Evolutionary conservation across 1,140 invertebrate species (phyloP), one percentile per base, ranked within the genome.

Genomic region (Micrasema minimum): DNA sequence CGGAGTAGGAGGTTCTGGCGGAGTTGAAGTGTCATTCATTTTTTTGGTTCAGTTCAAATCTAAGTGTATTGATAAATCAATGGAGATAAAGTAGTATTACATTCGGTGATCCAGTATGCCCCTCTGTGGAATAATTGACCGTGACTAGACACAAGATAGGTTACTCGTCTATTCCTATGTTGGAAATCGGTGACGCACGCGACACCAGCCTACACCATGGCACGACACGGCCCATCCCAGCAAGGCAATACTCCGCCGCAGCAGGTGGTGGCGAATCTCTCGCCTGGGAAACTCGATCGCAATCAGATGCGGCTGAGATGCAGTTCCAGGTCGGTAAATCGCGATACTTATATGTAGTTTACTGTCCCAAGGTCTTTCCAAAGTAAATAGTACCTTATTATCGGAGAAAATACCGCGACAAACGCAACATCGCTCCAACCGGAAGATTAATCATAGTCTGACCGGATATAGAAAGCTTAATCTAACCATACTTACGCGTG

Each of bases 371-470:
- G 26, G 26, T 7, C 26, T 31, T 31, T 7, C 26, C 26, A 2
- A 7, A 31, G 50, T 31, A 4, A 53, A n/a, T n/a, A 16, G 9
- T n/a, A 26, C 10, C n/a, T n/a, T n/a, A n/a, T n/a, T n/a, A n/a
- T 35, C 26, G 26, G 50, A 10, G 26, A 53, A 53, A 53, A 26
- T 22, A n/a, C n/a, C 7, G 50, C 50, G 50, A 31, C 50, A 53
- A 53, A 53, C 9, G 3, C 50, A 26, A 53, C 50, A 31, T 2
- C 50, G 50, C 23, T 12, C 10, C 26, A 53, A 53, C 50, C 50
- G 50, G 50, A 53, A 53, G 23, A 53, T 53, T 53, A 53, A 53
- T 31, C 50, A 31, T 16, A n/a, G 23, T 53, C 50, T 53, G 50
- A 22, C 50, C 20, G 50, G 23, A 53, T 53, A 53, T 53, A 53